Percentiles rank a stretch among this genome's conserved stretches.
These are phyloP conservation scores for Nemoura dubitans DNA, from an alignment of 2,888 invertebrate genomes.

Conservation along the genomic window DNA sequence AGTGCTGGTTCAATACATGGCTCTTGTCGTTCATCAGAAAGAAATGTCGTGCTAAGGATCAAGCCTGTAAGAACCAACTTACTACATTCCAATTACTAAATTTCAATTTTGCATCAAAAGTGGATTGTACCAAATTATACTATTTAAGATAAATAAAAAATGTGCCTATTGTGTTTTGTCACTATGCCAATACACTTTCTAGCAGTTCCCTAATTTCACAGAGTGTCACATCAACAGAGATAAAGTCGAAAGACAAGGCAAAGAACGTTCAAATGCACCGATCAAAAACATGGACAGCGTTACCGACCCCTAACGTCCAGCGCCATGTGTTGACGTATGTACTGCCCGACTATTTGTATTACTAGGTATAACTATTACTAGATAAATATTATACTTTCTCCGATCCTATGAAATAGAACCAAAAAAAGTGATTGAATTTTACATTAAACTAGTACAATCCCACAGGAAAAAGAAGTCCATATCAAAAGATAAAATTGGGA, in stretches of 20 bases:
- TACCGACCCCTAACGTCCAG: not conserved
- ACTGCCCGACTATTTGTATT: too few species aligned
- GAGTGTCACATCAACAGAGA: not conserved
- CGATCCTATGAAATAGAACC: too few species aligned
- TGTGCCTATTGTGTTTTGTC: not conserved
- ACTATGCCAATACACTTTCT: not conserved
- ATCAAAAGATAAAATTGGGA: slow-evolving; percentile 42
- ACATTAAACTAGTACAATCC: too few species aligned
- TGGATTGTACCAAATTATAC: too few species aligned
- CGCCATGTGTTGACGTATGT: not conserved
- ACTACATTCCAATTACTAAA: not conserved
- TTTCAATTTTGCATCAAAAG: too few species aligned
- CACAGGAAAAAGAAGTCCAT: not conserved
- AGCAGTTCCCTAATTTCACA: not conserved
- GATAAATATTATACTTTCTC: too few species aligned
- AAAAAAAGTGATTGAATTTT: too few species aligned
- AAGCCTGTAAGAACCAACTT: not conserved
- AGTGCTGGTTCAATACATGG: not conserved
- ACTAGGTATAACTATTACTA: too few species aligned
- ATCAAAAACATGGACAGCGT: not conserved
- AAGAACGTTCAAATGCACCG: not conserved
- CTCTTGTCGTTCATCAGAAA: not conserved
- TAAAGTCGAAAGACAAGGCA: not conserved
- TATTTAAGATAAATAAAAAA: not conserved
- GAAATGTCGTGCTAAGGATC: not conserved